Evolutionary conservation across 2,888 invertebrate species (phyloP), one percentile per base, ranked within the genome.

Genomic region (Margaritifera margaritifera): DNA sequence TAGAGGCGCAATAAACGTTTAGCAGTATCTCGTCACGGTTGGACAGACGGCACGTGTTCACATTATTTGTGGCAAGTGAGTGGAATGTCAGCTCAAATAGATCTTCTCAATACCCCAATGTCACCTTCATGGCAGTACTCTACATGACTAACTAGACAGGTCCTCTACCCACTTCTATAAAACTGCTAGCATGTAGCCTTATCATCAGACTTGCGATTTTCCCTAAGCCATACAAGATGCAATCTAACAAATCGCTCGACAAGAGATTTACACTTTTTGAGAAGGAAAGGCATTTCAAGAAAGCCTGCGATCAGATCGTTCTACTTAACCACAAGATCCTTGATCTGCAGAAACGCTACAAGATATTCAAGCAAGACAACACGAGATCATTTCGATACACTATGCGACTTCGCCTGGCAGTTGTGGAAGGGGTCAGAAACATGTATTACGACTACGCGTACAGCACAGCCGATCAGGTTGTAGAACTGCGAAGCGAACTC

Each of bases 361-460:
- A 79, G 42, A 67, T 69, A 24, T 83, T 83, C 27, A 77, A 77
- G 64, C 66, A 59, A 24, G 79, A 72, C 15, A 80, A 80, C 70
- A 66, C 74, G 62, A 75, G 82, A 22, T 72, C 78, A 4, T 84
- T 83, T 71, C 80, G 84, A 24, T 84, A 84, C 78, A 79, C 76
- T 50, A 69, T 81, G 19, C 77, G 84, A 22, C 77, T 84, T 25
- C 75, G 79, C 20, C 75, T 84, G 67, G 83, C 84, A 56, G 81
- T 80, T 11, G 66, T 81, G 4, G 84, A 84, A 64, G 84, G 84
- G 6, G 77, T 79, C 11, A 65, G 82, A 20, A 84, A 84, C 75
- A 83, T 83, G 84, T 83, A 79, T 69, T 80, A 83, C 69, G 84
- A 84, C 62, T 84, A 81, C 68, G 85, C 85, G n/a, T 71, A 75